Conservation (phyloP, 2,113 vertebrate species). For the Platysteira castanea region DNA sequence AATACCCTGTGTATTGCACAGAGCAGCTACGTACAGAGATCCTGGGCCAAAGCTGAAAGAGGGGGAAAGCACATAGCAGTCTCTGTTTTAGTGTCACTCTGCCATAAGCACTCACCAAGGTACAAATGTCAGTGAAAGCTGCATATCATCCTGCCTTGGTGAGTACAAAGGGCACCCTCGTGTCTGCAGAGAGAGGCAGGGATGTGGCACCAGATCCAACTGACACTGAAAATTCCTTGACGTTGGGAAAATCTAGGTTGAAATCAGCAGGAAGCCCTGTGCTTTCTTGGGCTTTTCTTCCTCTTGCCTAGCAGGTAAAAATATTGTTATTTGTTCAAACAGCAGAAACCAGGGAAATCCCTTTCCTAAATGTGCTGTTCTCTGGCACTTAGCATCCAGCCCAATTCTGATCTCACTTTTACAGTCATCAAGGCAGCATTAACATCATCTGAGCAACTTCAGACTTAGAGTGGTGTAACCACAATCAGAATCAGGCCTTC, state of each 20-base stretch:
- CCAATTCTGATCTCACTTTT: neutral
- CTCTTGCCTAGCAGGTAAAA: neutral
- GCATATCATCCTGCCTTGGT: accelerated
- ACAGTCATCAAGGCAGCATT: neutral
- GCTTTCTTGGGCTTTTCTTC: neutral
- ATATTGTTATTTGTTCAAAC: neutral
- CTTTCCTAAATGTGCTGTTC: neutral
- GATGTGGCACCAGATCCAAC: neutral
- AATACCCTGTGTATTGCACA: neutral
- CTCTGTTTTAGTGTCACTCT: neutral
- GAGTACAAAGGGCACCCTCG: neutral
- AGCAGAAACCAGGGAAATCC: neutral
- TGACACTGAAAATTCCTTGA: neutral
- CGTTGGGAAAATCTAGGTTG: neutral
- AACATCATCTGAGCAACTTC: neutral
- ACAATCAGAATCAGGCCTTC: neutral
- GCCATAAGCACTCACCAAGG: neutral
- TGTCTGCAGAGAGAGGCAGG: neutral
- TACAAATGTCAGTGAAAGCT: neutral
- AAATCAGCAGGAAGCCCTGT: neutral
- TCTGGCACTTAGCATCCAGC: neutral
- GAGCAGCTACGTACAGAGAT: neutral
- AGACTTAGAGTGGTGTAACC: neutral
- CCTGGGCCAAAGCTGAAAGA: neutral
- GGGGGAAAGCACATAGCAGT: neutral